A percentile compares a stretch with the other conserved stretches of the same genome.
Evolutionary conservation across 2,797 vertebrate genomes (phyloP).

Genomic region (Paramormyrops hopkinsi): DNA sequence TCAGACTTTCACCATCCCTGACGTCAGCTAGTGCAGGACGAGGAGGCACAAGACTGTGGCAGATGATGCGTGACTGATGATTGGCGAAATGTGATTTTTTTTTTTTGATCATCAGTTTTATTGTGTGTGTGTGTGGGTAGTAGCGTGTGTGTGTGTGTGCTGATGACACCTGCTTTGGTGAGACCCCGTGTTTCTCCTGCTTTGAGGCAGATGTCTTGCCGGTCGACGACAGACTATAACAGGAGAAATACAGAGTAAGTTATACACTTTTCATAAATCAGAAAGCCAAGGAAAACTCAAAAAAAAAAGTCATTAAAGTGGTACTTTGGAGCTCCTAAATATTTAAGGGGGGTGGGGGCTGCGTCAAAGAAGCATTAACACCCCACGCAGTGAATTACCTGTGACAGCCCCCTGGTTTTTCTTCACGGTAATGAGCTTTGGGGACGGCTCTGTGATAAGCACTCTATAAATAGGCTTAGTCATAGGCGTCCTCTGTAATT

Average conservation of each 20-base stretch:
- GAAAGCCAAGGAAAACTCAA: background rate
- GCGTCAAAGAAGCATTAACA: constrained; percentile 50
- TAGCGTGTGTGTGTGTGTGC: background rate
- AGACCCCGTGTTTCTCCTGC: no score
- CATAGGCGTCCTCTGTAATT: constrained; percentile 68
- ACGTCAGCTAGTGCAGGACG: background rate
- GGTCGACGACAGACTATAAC: background rate
- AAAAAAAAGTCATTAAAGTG: constrained; percentile 5
- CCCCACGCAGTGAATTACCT: constrained; percentile 61
- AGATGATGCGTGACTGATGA: background rate
- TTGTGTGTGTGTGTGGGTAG: background rate
- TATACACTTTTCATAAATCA: background rate
- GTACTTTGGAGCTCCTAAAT: constrained; percentile 19
- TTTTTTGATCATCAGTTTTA: background rate
- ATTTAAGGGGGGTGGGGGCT: background rate
- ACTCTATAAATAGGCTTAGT: constrained; percentile 71
- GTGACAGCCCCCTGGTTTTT: constrained; percentile 51
- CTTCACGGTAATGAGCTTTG: constrained; percentile 69
- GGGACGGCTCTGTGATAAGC: constrained; percentile 62
- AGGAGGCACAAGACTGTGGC: background rate
- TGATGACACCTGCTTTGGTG: background rate
- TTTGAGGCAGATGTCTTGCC: background rate
- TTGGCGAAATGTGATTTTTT: background rate
- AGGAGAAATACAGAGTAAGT: background rate
- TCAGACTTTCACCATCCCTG: background rate